Percentiles rank a stretch among this genome's conserved stretches.
Evolutionary conservation across 2,888 invertebrate species (phyloP).

Genomic region (Yponomeuta sedellus): DNA sequence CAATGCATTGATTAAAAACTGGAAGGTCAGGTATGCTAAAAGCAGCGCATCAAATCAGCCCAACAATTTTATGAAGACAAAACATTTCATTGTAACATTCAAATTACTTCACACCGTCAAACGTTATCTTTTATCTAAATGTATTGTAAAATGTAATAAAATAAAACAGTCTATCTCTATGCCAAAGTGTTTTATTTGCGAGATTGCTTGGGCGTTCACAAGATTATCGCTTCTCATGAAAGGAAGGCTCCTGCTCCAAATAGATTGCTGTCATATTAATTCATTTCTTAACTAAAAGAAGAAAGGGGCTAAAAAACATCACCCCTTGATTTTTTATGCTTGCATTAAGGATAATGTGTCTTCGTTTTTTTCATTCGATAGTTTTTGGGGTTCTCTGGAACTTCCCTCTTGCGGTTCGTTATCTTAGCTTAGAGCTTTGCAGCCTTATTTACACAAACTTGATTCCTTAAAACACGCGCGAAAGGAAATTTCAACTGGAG

Average conservation of each 20-base stretch:
- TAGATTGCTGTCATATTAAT: constrained; percentile 58
- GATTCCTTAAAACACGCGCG: too few species aligned
- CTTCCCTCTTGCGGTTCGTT: too few species aligned
- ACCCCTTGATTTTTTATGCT: constrained; percentile 45
- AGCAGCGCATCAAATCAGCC: too few species aligned
- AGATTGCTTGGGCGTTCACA: constrained; percentile 54
- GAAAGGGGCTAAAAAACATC: constrained; percentile 32
- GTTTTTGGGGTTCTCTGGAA: not conserved
- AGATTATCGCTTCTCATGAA: constrained; percentile 33
- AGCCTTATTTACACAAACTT: too few species aligned
- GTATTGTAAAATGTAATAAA: not conserved
- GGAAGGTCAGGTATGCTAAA: too few species aligned
- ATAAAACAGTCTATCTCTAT: constrained; percentile 9
- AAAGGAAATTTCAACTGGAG: too few species aligned
- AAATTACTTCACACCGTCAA: not conserved
- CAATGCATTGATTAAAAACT: too few species aligned
- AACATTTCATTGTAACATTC: not conserved
- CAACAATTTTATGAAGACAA: too few species aligned
- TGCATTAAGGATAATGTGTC: constrained; percentile 5
- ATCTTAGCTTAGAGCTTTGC: too few species aligned
- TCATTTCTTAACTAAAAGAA: constrained; percentile 32
- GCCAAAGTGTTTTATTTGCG: constrained; percentile 10
- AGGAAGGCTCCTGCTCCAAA: constrained; percentile 39
- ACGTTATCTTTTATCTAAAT: not conserved
- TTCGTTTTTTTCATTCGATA: constrained; percentile 1